A percentile compares a stretch with the other conserved stretches of the same genome.
These are phyloP conservation scores for Cylas formicarius DNA, from an alignment of 1,140 invertebrate genomes.

Conservation along the genomic window DNA sequence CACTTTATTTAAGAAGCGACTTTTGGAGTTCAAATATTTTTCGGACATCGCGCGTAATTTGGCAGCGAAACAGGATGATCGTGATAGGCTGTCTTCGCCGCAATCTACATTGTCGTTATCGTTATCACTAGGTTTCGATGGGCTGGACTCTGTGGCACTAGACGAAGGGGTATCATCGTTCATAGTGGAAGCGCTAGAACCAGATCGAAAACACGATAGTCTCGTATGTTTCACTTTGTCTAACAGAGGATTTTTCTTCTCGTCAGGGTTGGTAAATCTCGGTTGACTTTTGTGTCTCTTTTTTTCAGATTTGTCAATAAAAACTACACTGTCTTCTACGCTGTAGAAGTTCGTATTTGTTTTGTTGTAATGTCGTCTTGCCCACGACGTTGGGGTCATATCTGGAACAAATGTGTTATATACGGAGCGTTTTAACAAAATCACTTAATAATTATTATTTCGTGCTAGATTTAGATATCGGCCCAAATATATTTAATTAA, in stretches of 20 bases:
- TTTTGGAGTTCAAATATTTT: slow-evolving; percentile 59
- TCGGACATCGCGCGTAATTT: slow-evolving; percentile 66
- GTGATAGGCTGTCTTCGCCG: slow-evolving; percentile 42
- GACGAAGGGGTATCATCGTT: slow-evolving; percentile 12
- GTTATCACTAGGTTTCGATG: slow-evolving; percentile 9
- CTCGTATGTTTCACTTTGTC: slow-evolving; percentile 65
- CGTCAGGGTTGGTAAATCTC: slow-evolving; percentile 40
- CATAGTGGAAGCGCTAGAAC: slow-evolving; percentile 25
- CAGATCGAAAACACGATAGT: slow-evolving; percentile 57
- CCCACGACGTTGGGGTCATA: slow-evolving; percentile 58
- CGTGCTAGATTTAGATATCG: neutral
- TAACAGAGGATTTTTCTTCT: slow-evolving; percentile 61
- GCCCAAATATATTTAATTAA: neutral
- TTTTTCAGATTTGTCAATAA: slow-evolving; percentile 48
- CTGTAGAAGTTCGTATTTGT: slow-evolving; percentile 62
- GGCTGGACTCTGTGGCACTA: slow-evolving; percentile 2
- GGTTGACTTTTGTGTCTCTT: slow-evolving; percentile 45
- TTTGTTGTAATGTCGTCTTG: slow-evolving; percentile 57
- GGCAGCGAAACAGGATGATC: slow-evolving; percentile 55
- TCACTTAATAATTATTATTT: slow-evolving; percentile 7
- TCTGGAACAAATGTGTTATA: slow-evolving; percentile 45
- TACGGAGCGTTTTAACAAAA: too few relatives aligned
- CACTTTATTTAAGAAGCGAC: slow-evolving; percentile 59
- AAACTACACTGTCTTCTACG: slow-evolving; percentile 51
- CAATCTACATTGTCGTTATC: slow-evolving; percentile 16